phyloP scores from a whole-genome alignment of 64 coral and sea anemone genomes.

The Stichodactyla helianthus region DNA sequence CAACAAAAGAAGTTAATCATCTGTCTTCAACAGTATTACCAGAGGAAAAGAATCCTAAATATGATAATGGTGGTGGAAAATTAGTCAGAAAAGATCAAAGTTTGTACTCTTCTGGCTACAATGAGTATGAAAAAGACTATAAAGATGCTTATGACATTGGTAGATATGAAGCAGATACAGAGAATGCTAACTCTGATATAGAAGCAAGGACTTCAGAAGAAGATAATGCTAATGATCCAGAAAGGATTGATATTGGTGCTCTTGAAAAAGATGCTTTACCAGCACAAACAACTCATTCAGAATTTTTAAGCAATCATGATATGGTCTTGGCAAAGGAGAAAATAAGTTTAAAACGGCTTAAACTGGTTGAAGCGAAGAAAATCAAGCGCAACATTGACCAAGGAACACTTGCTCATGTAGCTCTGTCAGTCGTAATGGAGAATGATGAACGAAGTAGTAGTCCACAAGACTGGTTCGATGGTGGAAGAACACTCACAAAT shows the following conservation, averaged over 20 bases:
- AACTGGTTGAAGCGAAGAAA: conserved; percentile 23
- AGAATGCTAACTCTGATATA: background rate
- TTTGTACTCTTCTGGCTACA: background rate
- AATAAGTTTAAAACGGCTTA: conserved; percentile 17
- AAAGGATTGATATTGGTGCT: background rate
- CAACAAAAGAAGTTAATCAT: background rate
- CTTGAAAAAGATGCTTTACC: background rate
- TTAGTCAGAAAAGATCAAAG: background rate
- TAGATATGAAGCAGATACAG: background rate
- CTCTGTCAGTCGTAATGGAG: conserved; percentile 76
- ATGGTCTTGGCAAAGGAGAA: conserved; percentile 23
- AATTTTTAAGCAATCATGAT: conserved; percentile 21
- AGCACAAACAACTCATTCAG: background rate
- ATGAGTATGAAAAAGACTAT: background rate
- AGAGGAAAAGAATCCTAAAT: background rate
- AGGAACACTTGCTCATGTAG: conserved; percentile 74
- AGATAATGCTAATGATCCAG: background rate
- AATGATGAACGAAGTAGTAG: conserved; percentile 48
- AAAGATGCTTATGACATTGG: background rate
- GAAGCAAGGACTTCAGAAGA: background rate
- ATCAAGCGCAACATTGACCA: conserved; percentile 39
- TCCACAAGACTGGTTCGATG: conserved; percentile 52
- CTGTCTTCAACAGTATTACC: background rate
- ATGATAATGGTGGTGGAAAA: background rate
- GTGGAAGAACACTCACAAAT: conserved; percentile 3